A percentile compares a stretch with the other conserved stretches of the same genome.
These are phyloP conservation scores for Zoanthus sociatus DNA, from an alignment of 92 coral and sea anemone species.

Conservation along the genomic window DNA sequence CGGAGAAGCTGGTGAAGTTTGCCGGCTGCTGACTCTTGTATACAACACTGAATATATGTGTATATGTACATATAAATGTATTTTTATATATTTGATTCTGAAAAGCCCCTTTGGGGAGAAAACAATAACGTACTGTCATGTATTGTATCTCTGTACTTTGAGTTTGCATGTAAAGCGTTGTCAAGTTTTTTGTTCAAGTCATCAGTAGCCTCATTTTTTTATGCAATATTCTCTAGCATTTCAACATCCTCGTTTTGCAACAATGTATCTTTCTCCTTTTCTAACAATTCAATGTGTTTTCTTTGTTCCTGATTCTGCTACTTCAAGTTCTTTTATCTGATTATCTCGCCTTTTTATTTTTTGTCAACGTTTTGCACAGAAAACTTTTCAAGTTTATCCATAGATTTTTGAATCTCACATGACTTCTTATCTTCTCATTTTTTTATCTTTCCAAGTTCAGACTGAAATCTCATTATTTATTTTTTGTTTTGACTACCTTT, in stretches of 20 bases:
- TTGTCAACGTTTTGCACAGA: background rate
- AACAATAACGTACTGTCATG: no score
- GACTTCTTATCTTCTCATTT: background rate
- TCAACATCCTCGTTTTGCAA: background rate
- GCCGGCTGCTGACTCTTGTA: no score
- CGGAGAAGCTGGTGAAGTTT: no score
- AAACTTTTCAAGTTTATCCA: background rate
- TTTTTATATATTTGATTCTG: no score
- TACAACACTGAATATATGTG: no score
- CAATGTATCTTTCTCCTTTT: background rate
- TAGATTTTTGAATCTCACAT: background rate
- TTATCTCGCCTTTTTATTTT: constrained; percentile 5
- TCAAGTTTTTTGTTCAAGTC: constrained; percentile 3
- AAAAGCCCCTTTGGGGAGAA: background rate
- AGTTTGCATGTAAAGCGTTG: background rate
- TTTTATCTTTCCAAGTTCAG: background rate
- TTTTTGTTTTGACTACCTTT: background rate
- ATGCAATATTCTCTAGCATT: constrained; percentile 3
- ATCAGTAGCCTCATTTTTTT: constrained; percentile 2
- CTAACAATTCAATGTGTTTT: constrained; percentile 12
- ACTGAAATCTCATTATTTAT: background rate
- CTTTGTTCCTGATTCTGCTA: constrained; percentile 8
- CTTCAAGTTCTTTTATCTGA: constrained; percentile 4
- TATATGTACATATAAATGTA: no score
- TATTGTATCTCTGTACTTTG: background rate